phyloP scores from a whole-genome alignment of 2,888 invertebrate genomes.

The Scelioninae gen. 1 region DNA sequence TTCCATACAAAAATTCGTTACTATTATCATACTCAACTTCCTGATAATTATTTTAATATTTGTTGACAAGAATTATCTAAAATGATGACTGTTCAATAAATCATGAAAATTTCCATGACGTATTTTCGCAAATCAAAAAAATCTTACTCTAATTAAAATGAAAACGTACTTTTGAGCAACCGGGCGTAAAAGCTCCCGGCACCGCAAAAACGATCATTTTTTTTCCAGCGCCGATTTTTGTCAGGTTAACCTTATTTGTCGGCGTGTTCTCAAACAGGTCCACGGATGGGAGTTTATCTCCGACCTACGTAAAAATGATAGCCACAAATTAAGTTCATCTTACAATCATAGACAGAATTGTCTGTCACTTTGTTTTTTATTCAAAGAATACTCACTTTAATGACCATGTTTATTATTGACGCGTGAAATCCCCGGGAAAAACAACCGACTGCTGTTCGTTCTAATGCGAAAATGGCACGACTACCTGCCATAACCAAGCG shows the following conservation, averaged over 20 bases:
- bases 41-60: too few species aligned
- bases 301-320: conserved; percentile 87
- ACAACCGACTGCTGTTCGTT: conserved; percentile 74
- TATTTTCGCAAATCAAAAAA: too few species aligned
- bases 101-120: too few species aligned
- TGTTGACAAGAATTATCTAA: too few species aligned
- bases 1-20: too few species aligned
- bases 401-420: conserved; percentile 80
- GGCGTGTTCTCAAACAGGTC: conserved; percentile 94
- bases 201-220: conserved; percentile 95
- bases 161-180: conserved; percentile 91
- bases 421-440: conserved; percentile 75
- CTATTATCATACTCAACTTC: too few species aligned
- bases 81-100: not conserved
- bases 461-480: conserved; percentile 74
- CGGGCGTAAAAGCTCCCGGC: conserved; percentile 97
- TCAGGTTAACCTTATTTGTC: conserved; percentile 92
- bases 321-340: not conserved
- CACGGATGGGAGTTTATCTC: conserved; percentile 91
- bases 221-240: conserved; percentile 89
- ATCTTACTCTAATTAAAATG: not conserved
- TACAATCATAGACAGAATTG: too few species aligned
- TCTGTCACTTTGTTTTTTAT: too few species aligned
- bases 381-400: conserved; percentile 77
- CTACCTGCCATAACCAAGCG: conserved; percentile 77